A percentile compares a stretch with the other conserved stretches of the same genome.
Conservation (phyloP, 2,888 invertebrate genomes). For the Acanthoscelides obtectus region DNA sequence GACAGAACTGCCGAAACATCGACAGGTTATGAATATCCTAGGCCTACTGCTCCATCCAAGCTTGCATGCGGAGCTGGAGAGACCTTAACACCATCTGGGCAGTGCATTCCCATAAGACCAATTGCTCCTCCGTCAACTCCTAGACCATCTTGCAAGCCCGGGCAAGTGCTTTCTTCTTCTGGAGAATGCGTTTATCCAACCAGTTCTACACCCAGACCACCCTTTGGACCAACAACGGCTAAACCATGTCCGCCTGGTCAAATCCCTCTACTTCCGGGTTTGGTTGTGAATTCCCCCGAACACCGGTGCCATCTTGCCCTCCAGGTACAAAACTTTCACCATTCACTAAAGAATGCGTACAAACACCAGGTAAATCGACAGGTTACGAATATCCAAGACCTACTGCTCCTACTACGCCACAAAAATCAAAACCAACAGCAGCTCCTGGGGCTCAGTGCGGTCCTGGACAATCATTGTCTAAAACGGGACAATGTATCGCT, state of each 20-base stretch:
- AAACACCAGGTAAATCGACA: not conserved
- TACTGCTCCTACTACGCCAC: no score
- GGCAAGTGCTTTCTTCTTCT: constrained; percentile 12
- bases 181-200: constrained; percentile 20
- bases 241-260: not conserved
- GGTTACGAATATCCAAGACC: constrained; percentile 1
- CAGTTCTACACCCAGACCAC: not conserved
- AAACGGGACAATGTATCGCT: constrained; percentile 15
- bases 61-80: constrained; percentile 18
- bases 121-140: not conserved
- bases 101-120: not conserved
- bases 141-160: constrained; percentile 19
- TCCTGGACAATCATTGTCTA: constrained; percentile 9
- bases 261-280: constrained; percentile 8
- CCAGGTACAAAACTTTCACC: not conserved
- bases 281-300: constrained; percentile 15
- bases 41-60: constrained; percentile 4
- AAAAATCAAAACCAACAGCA: not conserved
- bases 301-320: constrained; percentile 7
- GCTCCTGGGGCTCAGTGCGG: constrained; percentile 2
- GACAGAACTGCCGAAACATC: not conserved
- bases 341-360: not conserved
- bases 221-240: not conserved
- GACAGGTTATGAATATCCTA: constrained; percentile 22
- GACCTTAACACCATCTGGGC: constrained; percentile 19